Conservation (phyloP, 1,140 invertebrate species). For the Eueides isabella region DNA sequence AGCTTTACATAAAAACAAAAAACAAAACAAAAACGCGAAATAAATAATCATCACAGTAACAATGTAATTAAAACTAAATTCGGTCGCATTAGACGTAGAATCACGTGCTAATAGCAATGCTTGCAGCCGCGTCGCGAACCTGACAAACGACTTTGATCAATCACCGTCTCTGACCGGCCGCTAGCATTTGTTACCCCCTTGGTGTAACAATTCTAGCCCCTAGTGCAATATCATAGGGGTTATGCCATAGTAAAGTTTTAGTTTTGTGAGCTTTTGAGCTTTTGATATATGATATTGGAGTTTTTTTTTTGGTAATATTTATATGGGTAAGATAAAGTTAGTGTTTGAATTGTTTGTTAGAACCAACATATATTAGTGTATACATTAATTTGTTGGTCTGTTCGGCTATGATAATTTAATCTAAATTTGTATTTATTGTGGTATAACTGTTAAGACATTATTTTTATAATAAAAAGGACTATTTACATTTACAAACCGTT, state of each 20-base stretch:
- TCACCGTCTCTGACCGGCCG: constrained; percentile 57
- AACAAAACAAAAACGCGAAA: constrained; percentile 15
- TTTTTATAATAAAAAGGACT: too few relatives aligned
- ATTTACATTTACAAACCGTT: too few relatives aligned
- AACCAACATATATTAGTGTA: not conserved
- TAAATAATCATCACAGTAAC: not conserved
- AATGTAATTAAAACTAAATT: constrained; percentile 69
- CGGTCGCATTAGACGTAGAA: constrained; percentile 70
- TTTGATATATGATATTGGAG: not conserved
- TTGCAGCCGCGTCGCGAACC: constrained; percentile 60
- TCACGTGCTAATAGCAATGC: constrained; percentile 74
- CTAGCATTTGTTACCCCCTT: constrained; percentile 67
- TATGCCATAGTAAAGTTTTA: not conserved
- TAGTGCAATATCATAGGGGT: constrained; percentile 14
- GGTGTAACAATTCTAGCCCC: constrained; percentile 30
- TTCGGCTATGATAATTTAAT: too few relatives aligned
- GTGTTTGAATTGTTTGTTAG: not conserved
- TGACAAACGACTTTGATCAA: constrained; percentile 79
- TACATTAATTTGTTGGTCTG: not conserved
- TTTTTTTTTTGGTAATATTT: not conserved
- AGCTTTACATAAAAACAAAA: not conserved
- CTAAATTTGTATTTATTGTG: too few relatives aligned
- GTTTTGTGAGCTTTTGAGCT: not conserved
- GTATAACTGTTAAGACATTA: too few relatives aligned
- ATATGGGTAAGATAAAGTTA: not conserved